Conservation (phyloP, 2,113 vertebrate species). For the Myocastor coypus region DNA sequence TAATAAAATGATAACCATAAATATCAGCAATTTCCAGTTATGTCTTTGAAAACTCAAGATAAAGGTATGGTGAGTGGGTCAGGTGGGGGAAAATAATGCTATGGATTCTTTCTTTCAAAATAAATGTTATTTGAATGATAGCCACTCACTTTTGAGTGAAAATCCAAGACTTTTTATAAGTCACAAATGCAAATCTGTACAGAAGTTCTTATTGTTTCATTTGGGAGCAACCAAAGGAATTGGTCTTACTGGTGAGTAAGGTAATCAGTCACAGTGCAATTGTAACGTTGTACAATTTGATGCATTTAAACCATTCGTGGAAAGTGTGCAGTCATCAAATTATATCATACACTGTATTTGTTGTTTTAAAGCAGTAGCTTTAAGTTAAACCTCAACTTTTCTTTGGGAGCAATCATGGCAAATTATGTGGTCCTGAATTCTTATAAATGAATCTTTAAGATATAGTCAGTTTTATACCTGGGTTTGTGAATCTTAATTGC, state of each 20-base stretch:
- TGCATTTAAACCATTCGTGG: not conserved
- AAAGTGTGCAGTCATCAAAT: not conserved
- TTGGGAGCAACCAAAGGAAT: not conserved
- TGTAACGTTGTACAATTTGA: not conserved
- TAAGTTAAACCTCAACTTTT: not conserved
- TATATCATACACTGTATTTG: not conserved
- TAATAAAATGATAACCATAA: not conserved
- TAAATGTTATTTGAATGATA: not conserved
- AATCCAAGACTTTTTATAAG: not conserved
- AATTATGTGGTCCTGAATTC: not conserved
- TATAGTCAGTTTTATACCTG: not conserved
- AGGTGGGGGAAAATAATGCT: not conserved
- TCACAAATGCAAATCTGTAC: not conserved
- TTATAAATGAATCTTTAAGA: not conserved
- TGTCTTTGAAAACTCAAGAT: not conserved
- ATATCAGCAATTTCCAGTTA: not conserved
- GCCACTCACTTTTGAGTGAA: not conserved
- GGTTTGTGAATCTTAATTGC: not conserved
- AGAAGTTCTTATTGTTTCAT: not conserved
- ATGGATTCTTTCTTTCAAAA: not conserved
- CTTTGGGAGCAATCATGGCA: not conserved
- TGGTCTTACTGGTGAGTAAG: not conserved
- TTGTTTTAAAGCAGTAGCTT: not conserved
- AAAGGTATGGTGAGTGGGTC: not conserved
- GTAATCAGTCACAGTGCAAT: not conserved